Evolutionary conservation across 2,113 vertebrate species (phyloP), one percentile per base, ranked within the genome.

Genomic region (Saccopteryx leptura): DNA sequence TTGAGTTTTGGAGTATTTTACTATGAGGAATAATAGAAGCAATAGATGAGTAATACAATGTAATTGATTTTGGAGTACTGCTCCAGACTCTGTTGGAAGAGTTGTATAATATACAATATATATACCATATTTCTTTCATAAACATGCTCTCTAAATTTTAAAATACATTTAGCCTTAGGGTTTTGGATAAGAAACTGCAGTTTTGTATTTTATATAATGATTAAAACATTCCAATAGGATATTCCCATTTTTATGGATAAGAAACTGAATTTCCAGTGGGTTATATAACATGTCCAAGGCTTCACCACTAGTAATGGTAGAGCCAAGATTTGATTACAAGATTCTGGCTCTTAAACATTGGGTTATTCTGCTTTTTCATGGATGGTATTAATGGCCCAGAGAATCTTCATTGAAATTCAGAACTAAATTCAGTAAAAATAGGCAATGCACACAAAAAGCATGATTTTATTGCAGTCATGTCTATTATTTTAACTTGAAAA

Each of bases 181-280:
- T 33, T 87, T 95, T 83, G 14, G 23, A 88, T 60, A 65, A 65
- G 33, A 83, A 90, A 83, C 6, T 66, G 14, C 17, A 52, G 50
- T 66, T 66, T 88, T 78, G 9, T 33, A 61, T 88, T 95, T 78
- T 39, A 58, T 60, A 48, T 52, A 84, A 83, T 68, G 26, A 46
- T 66, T 72, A 66, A 9, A 83, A 66, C 19, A 66, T 31, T 46
- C 18, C 14, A 87, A n/a, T 87, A 26, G 82, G 72, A 63, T n/a
- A 80, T 3, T 93, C 6, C 60, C 60, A 60, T 82, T 86, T 86
- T 90, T 74, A 91, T 19, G 83, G 33, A 63, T 28, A 26, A 96
- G 52, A 33, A 95, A 90, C 56, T 33, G 52, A 86, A 52, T 92
- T 26, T 86, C 60, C 26, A 8, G 31, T 9, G 50, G 50, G 10